Base-by-base conservation (phyloP, 2,113 vertebrate genomes). In the Miniopterus natalensis region DNA sequence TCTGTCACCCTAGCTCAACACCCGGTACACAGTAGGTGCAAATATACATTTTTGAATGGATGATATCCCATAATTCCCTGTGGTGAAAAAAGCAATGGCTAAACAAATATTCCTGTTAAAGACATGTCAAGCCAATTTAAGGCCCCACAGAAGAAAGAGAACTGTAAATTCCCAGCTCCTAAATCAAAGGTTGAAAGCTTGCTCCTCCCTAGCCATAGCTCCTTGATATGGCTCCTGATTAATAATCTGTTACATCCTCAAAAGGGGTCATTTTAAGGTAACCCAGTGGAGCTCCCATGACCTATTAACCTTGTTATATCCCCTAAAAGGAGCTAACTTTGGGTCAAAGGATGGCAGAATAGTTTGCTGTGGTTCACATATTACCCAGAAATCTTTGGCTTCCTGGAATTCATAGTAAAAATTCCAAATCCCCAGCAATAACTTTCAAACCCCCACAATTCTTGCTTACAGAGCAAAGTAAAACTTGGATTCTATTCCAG, bases 201-300 rank as follows among this genome's bases (percentile, higher is more conserved):
- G 20, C 90, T 95, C 92, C 96, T 95, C 96, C 96, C 75, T 95
- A 92, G 90, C 97, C 94, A 95, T 97, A 87, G 90, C 80, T 97
- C 90, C 97, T 96, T 97, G 97, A 97, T 97, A 97, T 83, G 84
- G 95, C 92, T 96, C 94, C 95, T 97, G 97, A 97, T 97, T 97
- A 97, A 97, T 97, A 97, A 97, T 97, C 97, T 97, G 97, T 96
- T 97, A 97, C 94, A 97, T 97, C 97, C 96, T 96, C 97, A 90
- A 94, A 95, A 93, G 97, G 84, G 97, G 96, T 97, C 97, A 97
- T 95, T 97, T 96, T 85, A 97, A 97, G 97, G 97, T 97, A 97
- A 97, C 88, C 53, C 90, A 88, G 80, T 74, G 55, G 94, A 97
- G 90, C 90, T 95, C 97, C 90, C 95, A 90, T 97, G 97, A 97